Conservation (phyloP, 1,140 invertebrate genomes). For the Microplitis demolitor region DNA sequence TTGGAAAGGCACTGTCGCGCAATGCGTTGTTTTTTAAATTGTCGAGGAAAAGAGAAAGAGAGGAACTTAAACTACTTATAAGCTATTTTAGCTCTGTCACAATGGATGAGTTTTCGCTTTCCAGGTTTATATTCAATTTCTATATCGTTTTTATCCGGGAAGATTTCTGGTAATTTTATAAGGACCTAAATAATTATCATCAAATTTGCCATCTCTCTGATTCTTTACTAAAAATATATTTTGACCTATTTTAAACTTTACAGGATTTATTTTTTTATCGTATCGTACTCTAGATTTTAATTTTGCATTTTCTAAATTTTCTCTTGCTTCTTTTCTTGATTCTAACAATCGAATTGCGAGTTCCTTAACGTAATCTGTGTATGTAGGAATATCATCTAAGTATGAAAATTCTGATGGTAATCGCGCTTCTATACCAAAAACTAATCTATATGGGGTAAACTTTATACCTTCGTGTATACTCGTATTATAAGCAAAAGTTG, state of each 20-base stretch:
- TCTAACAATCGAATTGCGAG: background rate
- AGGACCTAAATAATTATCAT: slow-evolving; percentile 12
- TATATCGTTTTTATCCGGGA: slow-evolving; percentile 16
- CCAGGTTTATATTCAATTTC: slow-evolving; percentile 4
- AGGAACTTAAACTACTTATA: no score
- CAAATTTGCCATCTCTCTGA: background rate
- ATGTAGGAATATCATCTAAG: background rate
- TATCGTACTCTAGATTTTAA: background rate
- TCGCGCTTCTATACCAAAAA: slow-evolving; percentile 12
- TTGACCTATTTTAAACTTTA: background rate
- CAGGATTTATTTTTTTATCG: background rate
- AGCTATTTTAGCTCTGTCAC: background rate
- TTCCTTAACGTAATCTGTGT: background rate
- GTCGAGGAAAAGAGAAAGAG: no score
- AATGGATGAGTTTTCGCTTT: background rate
- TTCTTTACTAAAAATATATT: background rate
- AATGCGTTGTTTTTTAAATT: no score
- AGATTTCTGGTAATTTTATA: slow-evolving; percentile 9
- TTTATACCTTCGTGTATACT: slow-evolving; percentile 18
- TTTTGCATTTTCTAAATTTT: slow-evolving; percentile 3
- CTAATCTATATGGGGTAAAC: slow-evolving; percentile 14
- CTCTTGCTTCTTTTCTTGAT: background rate
- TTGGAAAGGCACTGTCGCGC: no score
- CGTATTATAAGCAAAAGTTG: slow-evolving; percentile 26
- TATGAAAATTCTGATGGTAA: slow-evolving; percentile 14